Base-by-base conservation (phyloP, 2,888 invertebrate species). In the Strigamia crassipes region DNA sequence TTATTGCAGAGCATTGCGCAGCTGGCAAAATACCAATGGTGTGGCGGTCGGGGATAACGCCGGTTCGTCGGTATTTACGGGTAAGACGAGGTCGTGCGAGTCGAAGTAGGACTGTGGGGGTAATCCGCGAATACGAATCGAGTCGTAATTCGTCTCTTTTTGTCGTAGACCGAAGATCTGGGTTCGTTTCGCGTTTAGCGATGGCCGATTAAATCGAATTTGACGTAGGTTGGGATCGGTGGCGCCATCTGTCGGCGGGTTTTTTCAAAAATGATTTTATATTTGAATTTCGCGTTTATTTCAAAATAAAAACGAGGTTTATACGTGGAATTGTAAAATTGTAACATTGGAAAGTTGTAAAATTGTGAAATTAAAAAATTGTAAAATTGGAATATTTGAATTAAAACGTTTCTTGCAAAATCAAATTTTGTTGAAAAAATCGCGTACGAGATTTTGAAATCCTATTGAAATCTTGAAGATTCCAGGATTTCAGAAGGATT, bases 1-100 rank as follows among this genome's bases (percentile, higher is more conserved):
- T 51, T 51, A 51, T 51, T 51, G 51, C 51, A 51, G 18, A 51
- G 51, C 51, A 51, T 51, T 51, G 51, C 51, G 51, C 51, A 51
- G 51, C 51, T 51, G 51, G 51, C n/a, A 6, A n/a, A n/a, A 51
- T n/a, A 51, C 51, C 42, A 46, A 46, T 46, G 8, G 51, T 51
- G 3, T 18, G n/a, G 51, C n/a, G n/a, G n/a, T n/a, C 10, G 51
- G n/a, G 18, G 18, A 6, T 5, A 51, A 51, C 1, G 51, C 51
- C 51, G 51, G 51, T 51, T 51, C n/a, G 51, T 51, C 51, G n/a
- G 51, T 51, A 6, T 18, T 51, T 51, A 51, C 51, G 2, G n/a
- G 1, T 1, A 51, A 51, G 51, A n/a, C 13, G 46, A 15, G 46
- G 46, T 46, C 46, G 15, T 51, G 51, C 2, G 51, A 1, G 6